Evolutionary conservation across 2,888 invertebrate species (phyloP), one percentile per base, ranked within the genome.

Genomic region (Patella depressa): DNA sequence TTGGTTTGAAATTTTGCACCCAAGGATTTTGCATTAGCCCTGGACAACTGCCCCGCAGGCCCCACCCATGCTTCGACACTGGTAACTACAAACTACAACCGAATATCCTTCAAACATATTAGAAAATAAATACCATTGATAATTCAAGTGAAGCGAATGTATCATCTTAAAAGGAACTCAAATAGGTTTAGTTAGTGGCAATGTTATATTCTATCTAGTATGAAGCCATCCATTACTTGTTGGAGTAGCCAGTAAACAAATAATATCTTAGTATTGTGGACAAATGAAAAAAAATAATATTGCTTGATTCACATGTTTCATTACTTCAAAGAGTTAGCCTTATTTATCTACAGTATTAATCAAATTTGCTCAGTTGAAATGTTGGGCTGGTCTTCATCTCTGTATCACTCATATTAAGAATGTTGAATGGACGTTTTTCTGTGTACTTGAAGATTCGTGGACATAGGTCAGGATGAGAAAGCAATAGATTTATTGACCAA

Each of bases 401-500:
- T 45, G 9, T 45, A 45, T 45, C 7, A 45, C 45, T 9, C 45
- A 45, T 45, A 45, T 45, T 45, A 1, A 45, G 45, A 9, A 45
- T 0, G 45, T 45, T 45, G 45, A 45, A 9, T 45, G 45, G 45
- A 9, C 9, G 45, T 45, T 45, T 9, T 45, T 45, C 45, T 45
- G 45, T 45, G 45, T 45, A 45, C 45, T 45, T 45, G 45, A 45
- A 45, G 45, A 45, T 7, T 45, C 45, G 9, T 65, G 65, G 65
- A 65, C 65, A 65, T 65, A 24, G 65, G 65, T 65, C 65, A 19
- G 65, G 65, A 65, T 65, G 65, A 65, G 24, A 24, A 24, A 24
- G 65, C 24, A 24, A 65, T 65, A 65, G 65, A 65, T 65, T 65
- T 65, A 65, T 65, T 65, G 65, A 65, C 65, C 65, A 65, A 24